Base-by-base conservation (phyloP, 2,797 vertebrate genomes). In the Siniperca obscura region DNA sequence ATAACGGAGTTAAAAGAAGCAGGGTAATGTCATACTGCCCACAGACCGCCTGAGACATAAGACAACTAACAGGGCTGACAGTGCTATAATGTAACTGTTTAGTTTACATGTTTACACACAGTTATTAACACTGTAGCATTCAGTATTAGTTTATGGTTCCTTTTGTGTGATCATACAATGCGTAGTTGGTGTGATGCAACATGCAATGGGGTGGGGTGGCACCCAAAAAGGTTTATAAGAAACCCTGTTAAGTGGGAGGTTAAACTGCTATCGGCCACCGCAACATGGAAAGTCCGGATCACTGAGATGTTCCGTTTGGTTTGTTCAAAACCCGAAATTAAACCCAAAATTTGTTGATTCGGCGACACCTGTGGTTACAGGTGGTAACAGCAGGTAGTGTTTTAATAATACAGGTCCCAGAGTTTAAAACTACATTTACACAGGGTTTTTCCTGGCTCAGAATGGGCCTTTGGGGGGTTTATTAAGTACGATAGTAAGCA, bases 1-100 rank as follows among this genome's bases (percentile, higher is more conserved):
- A 73, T 27, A 64, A 70, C 22, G 6, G 12, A 55, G 59, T 53
- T 62, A 25, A 65, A 76, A 70, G 52, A 60, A 55, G 11, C 22
- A 56, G 50, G 16, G 19, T 78, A 62, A 68, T 69, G 61, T 62
- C 25, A 79, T 27, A 65, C 48, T 59, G 27, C 27, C 22, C 60
- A 27, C 38, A 36, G 74, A 55, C 50, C 0, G 27, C 81, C 83
- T 61, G 5, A 5, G 62, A 83, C 60, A 12, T 46, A 27, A 30
- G 40, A 44, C 50, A 80, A 61, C 64, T 7, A 70, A 74, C 50
- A 40, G 42, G 30, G 67, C 48, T 71, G 64, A 50, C 38, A 44
- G 42, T 57, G 42, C 44, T 44, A 21, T 17, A 11, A 44, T 48
- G 36, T 27, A 30, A n/a, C 19, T 19, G 42, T 27, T 78, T 44